Percentiles rank a stretch among this genome's conserved stretches.
Conservation (phyloP, 2,797 vertebrate genomes). For the Phyllotis vaccarum region DNA sequence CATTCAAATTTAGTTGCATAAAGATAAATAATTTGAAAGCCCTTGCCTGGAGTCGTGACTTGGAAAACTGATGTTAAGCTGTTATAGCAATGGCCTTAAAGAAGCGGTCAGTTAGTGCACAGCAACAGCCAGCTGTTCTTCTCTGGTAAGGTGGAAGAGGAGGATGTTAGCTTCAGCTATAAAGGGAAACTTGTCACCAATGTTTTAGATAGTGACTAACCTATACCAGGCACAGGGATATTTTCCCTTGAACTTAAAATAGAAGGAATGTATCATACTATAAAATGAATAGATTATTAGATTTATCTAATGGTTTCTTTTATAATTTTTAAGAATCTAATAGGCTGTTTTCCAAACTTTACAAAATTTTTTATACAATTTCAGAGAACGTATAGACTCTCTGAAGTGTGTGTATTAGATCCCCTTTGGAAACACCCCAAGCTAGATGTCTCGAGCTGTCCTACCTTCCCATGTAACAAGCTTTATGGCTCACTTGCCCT, state of each 20-base stretch:
- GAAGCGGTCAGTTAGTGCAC: background rate
- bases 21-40: conserved; percentile 22
- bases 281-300: background rate
- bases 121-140: conserved; percentile 32
- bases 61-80: conserved; percentile 2
- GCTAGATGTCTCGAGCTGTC: background rate
- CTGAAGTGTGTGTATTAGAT: background rate
- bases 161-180: background rate
- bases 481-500: background rate
- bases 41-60: background rate
- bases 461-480: background rate
- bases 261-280: background rate
- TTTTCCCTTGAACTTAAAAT: conserved; percentile 20
- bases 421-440: background rate
- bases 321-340: conserved; percentile 23
- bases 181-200: background rate
- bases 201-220: background rate
- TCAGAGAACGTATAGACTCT: background rate
- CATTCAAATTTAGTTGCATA: conserved; percentile 31
- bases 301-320: background rate
- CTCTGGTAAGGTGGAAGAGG: background rate
- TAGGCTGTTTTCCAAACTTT: background rate
- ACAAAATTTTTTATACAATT: background rate
- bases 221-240: background rate
- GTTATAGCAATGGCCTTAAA: background rate